A percentile compares a stretch with the other conserved stretches of the same genome.
Conservation (phyloP, 2,113 vertebrate genomes). For the Nicator chloris region DNA sequence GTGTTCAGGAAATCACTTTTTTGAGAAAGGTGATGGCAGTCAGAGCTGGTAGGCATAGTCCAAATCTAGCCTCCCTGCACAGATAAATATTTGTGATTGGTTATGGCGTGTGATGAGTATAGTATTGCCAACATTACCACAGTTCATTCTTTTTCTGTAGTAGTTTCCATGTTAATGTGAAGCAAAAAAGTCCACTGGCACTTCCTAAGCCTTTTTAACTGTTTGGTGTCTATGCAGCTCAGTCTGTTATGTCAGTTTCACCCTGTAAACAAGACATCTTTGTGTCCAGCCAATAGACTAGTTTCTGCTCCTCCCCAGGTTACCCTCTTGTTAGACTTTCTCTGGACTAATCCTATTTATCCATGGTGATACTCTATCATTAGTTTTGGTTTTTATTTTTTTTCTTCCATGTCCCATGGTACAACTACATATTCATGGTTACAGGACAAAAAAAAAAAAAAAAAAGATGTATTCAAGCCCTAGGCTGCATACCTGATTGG, state of each 20-base stretch:
- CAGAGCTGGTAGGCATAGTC: not conserved
- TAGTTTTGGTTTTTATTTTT: not conserved
- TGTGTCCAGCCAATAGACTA: not conserved
- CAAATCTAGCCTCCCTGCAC: not conserved
- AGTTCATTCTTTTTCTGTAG: not conserved
- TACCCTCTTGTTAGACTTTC: not conserved
- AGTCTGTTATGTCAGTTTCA: not conserved
- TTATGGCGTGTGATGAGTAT: not conserved
- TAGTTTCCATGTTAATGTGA: not conserved
- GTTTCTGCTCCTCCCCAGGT: not conserved
- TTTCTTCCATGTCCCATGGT: rapidly evolving
- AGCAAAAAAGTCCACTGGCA: not conserved
- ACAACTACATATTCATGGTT: not conserved
- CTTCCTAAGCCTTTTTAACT: not conserved
- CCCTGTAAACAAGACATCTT: not conserved
- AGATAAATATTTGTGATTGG: not conserved
- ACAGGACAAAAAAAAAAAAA: not conserved
- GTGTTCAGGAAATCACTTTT: not conserved
- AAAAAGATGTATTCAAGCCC: not conserved
- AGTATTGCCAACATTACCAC: not conserved
- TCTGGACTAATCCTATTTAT: not conserved
- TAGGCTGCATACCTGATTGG: not conserved
- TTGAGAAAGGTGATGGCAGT: not conserved
- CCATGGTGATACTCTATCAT: not conserved
- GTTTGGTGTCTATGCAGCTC: not conserved